phyloP scores from a whole-genome alignment of 2,888 invertebrate species.

The Bellardia bayeri region DNA sequence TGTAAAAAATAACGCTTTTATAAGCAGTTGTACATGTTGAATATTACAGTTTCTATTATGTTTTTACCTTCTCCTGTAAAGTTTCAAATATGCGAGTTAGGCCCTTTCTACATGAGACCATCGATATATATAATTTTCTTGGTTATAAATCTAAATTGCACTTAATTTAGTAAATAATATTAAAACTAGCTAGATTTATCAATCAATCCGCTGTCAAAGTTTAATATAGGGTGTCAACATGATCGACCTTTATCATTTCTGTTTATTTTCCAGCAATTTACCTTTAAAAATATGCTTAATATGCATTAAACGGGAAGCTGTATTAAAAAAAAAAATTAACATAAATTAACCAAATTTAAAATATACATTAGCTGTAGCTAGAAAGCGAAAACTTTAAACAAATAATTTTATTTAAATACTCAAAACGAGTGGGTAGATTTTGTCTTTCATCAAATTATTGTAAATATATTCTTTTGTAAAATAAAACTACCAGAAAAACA shows the following conservation, averaged over 20 bases:
- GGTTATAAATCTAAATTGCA: no score
- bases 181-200: no score
- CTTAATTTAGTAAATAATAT: no score
- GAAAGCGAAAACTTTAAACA: background rate
- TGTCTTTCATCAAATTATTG: slow-evolving; percentile 7
- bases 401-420: slow-evolving; percentile 15
- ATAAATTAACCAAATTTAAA: slow-evolving; percentile 48
- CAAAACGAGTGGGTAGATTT: slow-evolving; percentile 27
- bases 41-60: no score
- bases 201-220: background rate
- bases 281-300: background rate
- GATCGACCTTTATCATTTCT: background rate
- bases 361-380: slow-evolving; percentile 2
- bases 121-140: no score
- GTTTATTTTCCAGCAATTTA: background rate
- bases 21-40: no score
- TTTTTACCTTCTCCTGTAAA: no score
- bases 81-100: no score
- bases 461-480: slow-evolving; percentile 7
- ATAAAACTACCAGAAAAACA: background rate
- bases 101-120: no score
- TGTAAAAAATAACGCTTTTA: no score
- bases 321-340: slow-evolving; percentile 24
- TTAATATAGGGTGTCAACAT: background rate
- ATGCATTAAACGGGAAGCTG: slow-evolving; percentile 51